Evolutionary conservation across 2,113 vertebrate species (phyloP).

Genomic region (Cricetomys ansorgei): DNA sequence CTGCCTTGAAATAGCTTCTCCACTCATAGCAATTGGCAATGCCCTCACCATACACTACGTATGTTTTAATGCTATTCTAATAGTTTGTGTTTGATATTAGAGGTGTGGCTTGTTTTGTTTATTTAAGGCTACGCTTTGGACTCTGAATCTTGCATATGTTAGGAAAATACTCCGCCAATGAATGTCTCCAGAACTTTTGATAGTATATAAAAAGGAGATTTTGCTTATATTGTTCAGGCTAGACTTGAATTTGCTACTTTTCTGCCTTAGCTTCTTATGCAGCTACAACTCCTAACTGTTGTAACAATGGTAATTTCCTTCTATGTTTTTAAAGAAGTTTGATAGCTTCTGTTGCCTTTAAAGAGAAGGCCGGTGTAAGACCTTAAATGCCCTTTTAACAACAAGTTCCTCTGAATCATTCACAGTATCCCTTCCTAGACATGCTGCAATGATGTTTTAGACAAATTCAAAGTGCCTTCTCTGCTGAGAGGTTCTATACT

Average conservation of each 20-base stretch:
- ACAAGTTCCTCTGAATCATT: background rate
- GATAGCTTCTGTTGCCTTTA: background rate
- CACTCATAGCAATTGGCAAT: background rate
- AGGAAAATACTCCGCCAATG: too few species aligned
- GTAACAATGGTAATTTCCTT: slow-evolving; percentile 27
- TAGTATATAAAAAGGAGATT: background rate
- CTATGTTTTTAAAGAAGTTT: background rate
- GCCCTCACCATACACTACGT: background rate
- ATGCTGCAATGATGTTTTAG: background rate
- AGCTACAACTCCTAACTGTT: background rate
- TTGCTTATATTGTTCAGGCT: too few species aligned
- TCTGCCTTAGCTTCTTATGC: background rate
- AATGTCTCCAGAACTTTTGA: too few species aligned
- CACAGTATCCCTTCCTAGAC: background rate
- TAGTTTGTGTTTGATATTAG: background rate
- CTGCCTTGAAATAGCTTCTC: background rate
- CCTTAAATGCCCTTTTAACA: background rate
- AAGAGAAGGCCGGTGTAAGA: background rate
- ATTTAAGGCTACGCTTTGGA: background rate
- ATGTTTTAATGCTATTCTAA: background rate
- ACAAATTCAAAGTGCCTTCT: background rate
- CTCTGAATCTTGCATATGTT: too few species aligned
- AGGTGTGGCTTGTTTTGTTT: background rate
- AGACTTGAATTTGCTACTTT: background rate
- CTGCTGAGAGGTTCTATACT: background rate